phyloP scores from a whole-genome alignment of 2,888 invertebrate species.

The Oscheius sp. region DNA sequence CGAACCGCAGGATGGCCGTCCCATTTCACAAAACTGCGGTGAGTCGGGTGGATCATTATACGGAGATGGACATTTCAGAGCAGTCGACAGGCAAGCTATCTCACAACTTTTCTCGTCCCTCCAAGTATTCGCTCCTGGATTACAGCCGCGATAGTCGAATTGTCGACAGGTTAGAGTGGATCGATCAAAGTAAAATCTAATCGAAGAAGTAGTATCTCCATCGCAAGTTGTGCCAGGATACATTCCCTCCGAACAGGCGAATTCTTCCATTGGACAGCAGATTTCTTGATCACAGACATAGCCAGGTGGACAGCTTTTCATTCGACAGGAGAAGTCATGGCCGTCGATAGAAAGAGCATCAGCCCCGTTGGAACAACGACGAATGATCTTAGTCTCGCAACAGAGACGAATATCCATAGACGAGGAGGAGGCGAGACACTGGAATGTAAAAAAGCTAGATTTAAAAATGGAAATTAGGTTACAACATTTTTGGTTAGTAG shows the following conservation, averaged over 20 bases:
- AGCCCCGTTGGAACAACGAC: conserved; percentile 30
- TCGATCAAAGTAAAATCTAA: conserved; percentile 48
- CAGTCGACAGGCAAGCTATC: conserved; percentile 31
- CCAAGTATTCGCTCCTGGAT: conserved; percentile 51
- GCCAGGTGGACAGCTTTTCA: conserved; percentile 34
- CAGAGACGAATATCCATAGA: conserved; percentile 11
- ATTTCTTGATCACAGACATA: conserved; percentile 32
- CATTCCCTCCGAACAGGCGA: conserved; percentile 32
- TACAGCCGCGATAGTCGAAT: conserved; percentile 40
- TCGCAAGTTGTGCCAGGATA: conserved; percentile 35
- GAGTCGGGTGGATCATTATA: conserved; percentile 51
- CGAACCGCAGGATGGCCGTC: conserved; percentile 45
- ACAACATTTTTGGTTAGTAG: no score
- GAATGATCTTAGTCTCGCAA: conserved; percentile 12
- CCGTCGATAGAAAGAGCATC: conserved; percentile 37
- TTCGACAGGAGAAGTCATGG: conserved; percentile 17
- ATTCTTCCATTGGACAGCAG: conserved; percentile 35
- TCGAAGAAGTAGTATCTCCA: not conserved
- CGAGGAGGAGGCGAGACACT: conserved; percentile 17
- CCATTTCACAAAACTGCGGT: conserved; percentile 52
- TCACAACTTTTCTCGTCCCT: conserved; percentile 37
- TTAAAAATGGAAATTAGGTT: no score
- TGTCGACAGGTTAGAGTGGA: conserved; percentile 41
- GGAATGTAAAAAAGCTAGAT: not conserved
- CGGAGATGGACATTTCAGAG: conserved; percentile 51